phyloP scores from a whole-genome alignment of 2,888 invertebrate species.

The Andrena chrysosceles region DNA sequence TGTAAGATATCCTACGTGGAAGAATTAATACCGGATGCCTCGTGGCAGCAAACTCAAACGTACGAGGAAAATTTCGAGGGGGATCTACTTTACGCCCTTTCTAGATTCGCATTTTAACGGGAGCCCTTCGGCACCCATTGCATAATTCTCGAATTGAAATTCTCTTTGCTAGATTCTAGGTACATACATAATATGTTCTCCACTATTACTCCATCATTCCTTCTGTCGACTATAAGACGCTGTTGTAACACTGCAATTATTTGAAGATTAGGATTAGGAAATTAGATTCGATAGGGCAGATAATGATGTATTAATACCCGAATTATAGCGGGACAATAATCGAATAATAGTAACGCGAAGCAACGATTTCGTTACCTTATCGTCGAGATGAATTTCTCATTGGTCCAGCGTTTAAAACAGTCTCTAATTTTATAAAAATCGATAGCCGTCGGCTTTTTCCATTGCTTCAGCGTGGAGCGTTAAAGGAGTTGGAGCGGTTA shows the following conservation, averaged over 20 bases:
- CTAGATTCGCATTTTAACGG: not conserved
- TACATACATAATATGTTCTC: not conserved
- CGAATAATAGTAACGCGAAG: conserved; percentile 6
- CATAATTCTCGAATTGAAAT: not conserved
- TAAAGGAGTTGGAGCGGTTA: not conserved
- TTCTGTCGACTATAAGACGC: not conserved
- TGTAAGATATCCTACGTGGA: conserved; percentile 35
- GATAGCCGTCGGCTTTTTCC: not conserved
- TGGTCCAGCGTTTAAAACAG: not conserved
- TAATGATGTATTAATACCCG: not conserved
- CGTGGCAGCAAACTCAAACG: not conserved
- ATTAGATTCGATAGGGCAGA: no score
- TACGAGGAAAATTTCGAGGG: not conserved
- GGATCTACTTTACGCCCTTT: not conserved
- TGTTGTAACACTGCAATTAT: no score
- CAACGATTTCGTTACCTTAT: not conserved
- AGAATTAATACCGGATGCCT: conserved; percentile 48
- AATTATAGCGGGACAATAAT: conserved; percentile 13
- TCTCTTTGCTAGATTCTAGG: not conserved
- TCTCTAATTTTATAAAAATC: conserved; percentile 21
- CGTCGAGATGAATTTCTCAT: not conserved
- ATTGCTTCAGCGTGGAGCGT: not conserved
- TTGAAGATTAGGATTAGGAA: no score
- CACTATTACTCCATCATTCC: no score
- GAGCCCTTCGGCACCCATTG: not conserved